Evolutionary conservation across 1,140 invertebrate genomes (phyloP).

Genomic region (Drosophila carrolli): DNA sequence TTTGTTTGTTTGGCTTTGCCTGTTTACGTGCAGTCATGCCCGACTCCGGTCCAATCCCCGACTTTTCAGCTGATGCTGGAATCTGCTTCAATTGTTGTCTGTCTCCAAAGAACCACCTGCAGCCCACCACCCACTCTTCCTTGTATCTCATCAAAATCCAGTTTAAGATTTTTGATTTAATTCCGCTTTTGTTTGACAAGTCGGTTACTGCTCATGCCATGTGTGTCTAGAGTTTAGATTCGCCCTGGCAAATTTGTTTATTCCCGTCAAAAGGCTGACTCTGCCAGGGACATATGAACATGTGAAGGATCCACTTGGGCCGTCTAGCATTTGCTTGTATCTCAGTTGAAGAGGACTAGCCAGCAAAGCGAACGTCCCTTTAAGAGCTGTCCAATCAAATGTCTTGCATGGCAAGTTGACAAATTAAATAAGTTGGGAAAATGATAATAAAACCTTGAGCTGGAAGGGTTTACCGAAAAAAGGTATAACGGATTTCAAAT

Average conservation of each 20-base stretch:
- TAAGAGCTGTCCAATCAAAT: conserved; percentile 1
- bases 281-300: conserved; percentile 34
- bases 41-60: conserved; percentile 17
- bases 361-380: background rate
- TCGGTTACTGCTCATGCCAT: conserved; percentile 45
- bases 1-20: conserved; percentile 72
- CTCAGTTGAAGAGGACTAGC: background rate
- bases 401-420: background rate
- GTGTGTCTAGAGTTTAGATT: conserved; percentile 22
- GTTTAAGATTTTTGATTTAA: conserved; percentile 82
- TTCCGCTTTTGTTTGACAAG: conserved; percentile 60
- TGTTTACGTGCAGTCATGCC: conserved; percentile 53
- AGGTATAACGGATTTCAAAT: background rate
- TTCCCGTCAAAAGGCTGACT: conserved; percentile 51
- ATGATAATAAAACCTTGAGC: background rate
- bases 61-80: conserved; percentile 14
- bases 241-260: conserved; percentile 44
- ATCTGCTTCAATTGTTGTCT: conserved; percentile 61
- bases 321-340: conserved; percentile 7
- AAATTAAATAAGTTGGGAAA: conserved; percentile 10
- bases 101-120: conserved; percentile 12
- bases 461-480: background rate
- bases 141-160: conserved; percentile 72
- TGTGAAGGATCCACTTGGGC: conserved; percentile 28
- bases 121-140: background rate